These are phyloP conservation scores for Drosophila suboccidentalis DNA, from an alignment of 2,888 invertebrate species.

Conservation along the genomic window DNA sequence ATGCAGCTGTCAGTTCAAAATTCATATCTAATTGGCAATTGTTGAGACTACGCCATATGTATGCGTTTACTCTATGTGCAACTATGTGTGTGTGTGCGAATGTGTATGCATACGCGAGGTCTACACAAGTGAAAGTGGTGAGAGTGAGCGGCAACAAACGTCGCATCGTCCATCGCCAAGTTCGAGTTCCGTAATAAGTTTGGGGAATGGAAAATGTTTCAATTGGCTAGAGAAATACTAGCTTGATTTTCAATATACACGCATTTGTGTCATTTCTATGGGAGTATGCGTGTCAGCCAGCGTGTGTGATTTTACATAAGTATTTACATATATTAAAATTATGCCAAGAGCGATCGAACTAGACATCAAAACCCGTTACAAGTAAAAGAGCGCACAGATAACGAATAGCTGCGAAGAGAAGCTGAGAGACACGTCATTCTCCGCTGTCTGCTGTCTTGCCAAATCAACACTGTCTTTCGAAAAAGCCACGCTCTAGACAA, in stretches of 20 bases:
- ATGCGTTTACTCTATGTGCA: slow-evolving; percentile 40
- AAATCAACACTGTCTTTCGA: slow-evolving; percentile 56
- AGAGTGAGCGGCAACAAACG: slow-evolving; percentile 58
- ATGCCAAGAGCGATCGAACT: slow-evolving; percentile 41
- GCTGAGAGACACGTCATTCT: slow-evolving; percentile 60
- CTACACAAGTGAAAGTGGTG: slow-evolving; percentile 68
- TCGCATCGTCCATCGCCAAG: slow-evolving; percentile 37
- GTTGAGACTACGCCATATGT: slow-evolving; percentile 60
- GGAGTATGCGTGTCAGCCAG: slow-evolving; percentile 18
- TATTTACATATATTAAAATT: slow-evolving; percentile 53
- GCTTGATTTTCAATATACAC: slow-evolving; percentile 27
- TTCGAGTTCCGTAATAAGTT: slow-evolving; percentile 67
- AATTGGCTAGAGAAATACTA: slow-evolving; percentile 17
- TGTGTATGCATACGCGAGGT: slow-evolving; percentile 15
- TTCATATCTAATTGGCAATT: slow-evolving; percentile 61
- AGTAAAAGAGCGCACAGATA: slow-evolving; percentile 40
- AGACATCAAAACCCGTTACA: slow-evolving; percentile 70
- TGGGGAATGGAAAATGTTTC: slow-evolving; percentile 47
- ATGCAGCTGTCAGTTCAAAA: slow-evolving; percentile 28
- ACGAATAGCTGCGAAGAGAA: slow-evolving; percentile 26
- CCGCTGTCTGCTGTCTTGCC: slow-evolving; percentile 44
- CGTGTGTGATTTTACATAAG: slow-evolving; percentile 29
- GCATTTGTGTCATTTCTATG: neutral
- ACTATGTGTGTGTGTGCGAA: slow-evolving; percentile 18
- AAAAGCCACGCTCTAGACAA: slow-evolving; percentile 57